Base-by-base conservation (phyloP, 2,113 vertebrate genomes). In the Corynorhinus townsendii region DNA sequence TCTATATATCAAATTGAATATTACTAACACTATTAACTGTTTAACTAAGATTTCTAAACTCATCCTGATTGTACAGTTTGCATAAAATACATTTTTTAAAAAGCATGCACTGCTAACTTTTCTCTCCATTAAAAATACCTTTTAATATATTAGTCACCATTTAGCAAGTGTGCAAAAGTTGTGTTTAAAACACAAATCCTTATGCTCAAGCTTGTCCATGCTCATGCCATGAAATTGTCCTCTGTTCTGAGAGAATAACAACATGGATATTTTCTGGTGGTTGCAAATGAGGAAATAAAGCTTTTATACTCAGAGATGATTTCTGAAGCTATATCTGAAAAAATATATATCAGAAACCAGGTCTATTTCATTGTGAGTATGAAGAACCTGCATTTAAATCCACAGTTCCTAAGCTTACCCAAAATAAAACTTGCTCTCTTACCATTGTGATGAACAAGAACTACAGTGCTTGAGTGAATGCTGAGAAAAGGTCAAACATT, bases 1-100 rank as follows among this genome's bases (percentile, higher is more conserved):
- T 33, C 22, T 62, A 33, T 38, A 45, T 28, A 69, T 24, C 43
- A 64, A 7, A 59, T 84, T 4, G 26, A 96, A 85, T 88, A 68
- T 62, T 80, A 94, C 15, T 45, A 87, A 47, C 30, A 73, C 14
- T 77, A 79, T 64, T 47, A 56, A 45, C 68, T 83, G 24, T 73
- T 86, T 76, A 47, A 87, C 14, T 26, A 49, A 92, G 35, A 69
- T 76, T 90, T 86, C 40, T 81, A 87, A 96, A 80, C 12, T 75
- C 30, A 66, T 28, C 35, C 4, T 73, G 33, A 82, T 5, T 79
- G 1, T 43, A 95, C 1, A 62, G 64, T 49, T 93, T 64, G 20
- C 33, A 86, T 24, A 76, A 87, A 91, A 69, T 45, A 68, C 47
- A 86, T 59, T 62, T 89, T 88, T 76, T 64, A 45, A 22, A 82